These are phyloP conservation scores for Todus mexicanus DNA, from an alignment of 2,797 vertebrate genomes.

Conservation along the genomic window DNA sequence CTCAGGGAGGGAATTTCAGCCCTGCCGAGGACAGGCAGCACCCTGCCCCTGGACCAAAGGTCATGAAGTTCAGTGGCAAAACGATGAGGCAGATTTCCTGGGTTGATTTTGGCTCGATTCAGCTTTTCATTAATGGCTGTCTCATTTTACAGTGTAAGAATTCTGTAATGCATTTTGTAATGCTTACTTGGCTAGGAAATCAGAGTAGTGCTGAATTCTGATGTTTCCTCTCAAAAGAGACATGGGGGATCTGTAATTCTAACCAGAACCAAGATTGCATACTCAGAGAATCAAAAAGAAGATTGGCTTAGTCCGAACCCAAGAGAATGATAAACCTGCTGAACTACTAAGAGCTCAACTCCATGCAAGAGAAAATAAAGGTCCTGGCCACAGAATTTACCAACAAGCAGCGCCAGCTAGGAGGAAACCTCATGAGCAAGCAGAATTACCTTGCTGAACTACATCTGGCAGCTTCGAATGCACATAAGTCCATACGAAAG, in stretches of 20 bases:
- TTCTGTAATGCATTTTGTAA: background rate
- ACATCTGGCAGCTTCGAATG: background rate
- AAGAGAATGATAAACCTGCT: background rate
- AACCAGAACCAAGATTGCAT: constrained; percentile 7
- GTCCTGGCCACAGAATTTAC: background rate
- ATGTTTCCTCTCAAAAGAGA: constrained; percentile 16
- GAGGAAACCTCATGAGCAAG: background rate
- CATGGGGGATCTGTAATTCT: constrained; percentile 10
- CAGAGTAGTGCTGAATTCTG: background rate
- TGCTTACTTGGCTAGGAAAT: background rate
- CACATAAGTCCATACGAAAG: background rate
- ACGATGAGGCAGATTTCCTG: background rate
- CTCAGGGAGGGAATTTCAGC: background rate
- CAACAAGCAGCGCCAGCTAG: background rate
- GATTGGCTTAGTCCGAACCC: constrained; percentile 23
- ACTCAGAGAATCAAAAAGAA: background rate
- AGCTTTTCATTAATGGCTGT: background rate
- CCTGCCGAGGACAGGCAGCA: background rate
- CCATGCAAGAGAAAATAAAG: background rate
- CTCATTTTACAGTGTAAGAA: background rate
- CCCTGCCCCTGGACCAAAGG: background rate
- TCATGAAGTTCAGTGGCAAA: background rate
- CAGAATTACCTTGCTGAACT: background rate
- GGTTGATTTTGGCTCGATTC: background rate
- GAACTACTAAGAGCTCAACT: background rate